Base-by-base conservation (phyloP, 2,797 vertebrate species). In the Loriculus beryllinus region DNA sequence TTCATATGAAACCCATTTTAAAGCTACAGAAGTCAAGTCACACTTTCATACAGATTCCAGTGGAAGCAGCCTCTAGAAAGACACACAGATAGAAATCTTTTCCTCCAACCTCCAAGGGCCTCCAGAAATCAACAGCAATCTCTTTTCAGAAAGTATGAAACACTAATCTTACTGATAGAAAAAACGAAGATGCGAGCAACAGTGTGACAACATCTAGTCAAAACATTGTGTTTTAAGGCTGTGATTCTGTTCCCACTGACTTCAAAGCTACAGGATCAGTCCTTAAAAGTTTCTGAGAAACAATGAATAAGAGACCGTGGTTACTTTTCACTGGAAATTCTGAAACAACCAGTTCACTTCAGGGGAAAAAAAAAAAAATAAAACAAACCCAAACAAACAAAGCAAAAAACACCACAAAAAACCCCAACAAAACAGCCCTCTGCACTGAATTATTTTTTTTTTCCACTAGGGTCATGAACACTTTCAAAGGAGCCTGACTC, bases 161-260 rank as follows among this genome's bases (percentile, higher is more conserved):
- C 23, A 35, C 35, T 56, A 67, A 72, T 40, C 37, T 71, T 64
- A 40, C 21, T 67, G 65, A 75, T 67, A 75, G 31, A 80, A 94
- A 67, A 54, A 82, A 75, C 14, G 90, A 95, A 95, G 86, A 97
- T 95, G 92, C 89, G 90, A 83, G 63, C 95, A 96, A 96, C 96
- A 97, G 96, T 70, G 67, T 71, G 88, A 95, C 78, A 97, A 97
- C 97, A 97, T 95, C 59, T 90, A 96, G 97, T 95, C 82, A 97
- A 97, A 98, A 97, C 95, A 93, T 93, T 57, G 69, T 70, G 28
- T 49, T 96, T 95, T 67, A 81, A 92, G 77, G 42, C 51, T 45
- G 33, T 59, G 56, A 65, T 85, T 78, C 42, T 69, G 59, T 86
- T 95, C 86, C 68, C 92, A 93, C 76, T 94, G 74, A 94, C 81